A percentile compares a stretch with the other conserved stretches of the same genome.
These are phyloP conservation scores for Dysdera silvatica DNA, from an alignment of 1,140 invertebrate species.

Conservation along the genomic window DNA sequence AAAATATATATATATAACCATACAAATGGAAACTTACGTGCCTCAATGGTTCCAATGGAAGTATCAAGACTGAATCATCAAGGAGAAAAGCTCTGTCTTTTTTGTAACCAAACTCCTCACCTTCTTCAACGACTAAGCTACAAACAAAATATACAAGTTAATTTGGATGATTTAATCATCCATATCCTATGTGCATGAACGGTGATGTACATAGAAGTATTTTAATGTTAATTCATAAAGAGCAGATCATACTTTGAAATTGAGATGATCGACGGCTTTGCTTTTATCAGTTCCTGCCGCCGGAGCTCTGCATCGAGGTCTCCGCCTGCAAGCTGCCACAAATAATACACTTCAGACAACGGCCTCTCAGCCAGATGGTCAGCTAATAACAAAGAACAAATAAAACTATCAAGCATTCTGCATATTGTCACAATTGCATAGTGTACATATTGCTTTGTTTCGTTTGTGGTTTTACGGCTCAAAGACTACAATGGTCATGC, in stretches of 20 bases:
- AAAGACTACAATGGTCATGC: no score
- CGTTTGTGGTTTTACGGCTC: background rate
- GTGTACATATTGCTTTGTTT: background rate
- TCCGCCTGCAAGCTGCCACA: conserved; percentile 91
- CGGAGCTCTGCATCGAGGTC: conserved; percentile 84
- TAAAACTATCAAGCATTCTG: background rate
- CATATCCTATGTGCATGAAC: no score
- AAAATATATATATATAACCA: background rate
- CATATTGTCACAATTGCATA: background rate
- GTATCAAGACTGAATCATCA: conserved; percentile 70
- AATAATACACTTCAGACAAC: conserved; percentile 77
- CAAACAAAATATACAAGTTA: conserved; percentile 39
- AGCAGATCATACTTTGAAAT: conserved; percentile 46
- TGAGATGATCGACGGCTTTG: conserved; percentile 49
- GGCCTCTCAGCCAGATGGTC: conserved; percentile 50
- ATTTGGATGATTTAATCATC: no score
- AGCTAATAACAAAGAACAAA: conserved; percentile 45
- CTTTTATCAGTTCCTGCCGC: conserved; percentile 77
- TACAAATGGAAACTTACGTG: conserved; percentile 18
- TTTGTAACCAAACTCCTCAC: conserved; percentile 64
- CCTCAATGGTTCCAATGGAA: conserved; percentile 65
- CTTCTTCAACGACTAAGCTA: conserved; percentile 70
- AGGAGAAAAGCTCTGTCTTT: conserved; percentile 70
- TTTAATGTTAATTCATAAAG: no score
- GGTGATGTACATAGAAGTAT: no score